Conservation (phyloP, 2,888 invertebrate species). For the Sarcophaga caerulescens region DNA sequence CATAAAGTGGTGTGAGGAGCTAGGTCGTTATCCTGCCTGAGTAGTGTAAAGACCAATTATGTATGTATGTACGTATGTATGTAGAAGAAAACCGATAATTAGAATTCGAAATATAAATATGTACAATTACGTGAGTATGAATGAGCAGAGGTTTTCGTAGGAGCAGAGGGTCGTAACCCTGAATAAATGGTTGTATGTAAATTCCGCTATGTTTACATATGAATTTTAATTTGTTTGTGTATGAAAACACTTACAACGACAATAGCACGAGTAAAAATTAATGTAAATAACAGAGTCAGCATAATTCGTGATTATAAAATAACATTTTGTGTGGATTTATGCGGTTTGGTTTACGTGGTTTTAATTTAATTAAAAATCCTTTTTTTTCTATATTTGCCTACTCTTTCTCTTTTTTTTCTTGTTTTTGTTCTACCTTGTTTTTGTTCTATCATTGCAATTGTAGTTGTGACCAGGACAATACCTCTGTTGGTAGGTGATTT, state of each 20-base stretch:
- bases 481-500: constrained; percentile 30
- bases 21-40: background rate
- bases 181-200: no score
- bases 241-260: constrained; percentile 46
- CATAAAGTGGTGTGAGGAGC: background rate
- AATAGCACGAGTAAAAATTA: constrained; percentile 69
- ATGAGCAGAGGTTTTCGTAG: no score
- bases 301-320: constrained; percentile 80
- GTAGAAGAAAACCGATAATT: no score
- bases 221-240: constrained; percentile 15
- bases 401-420: background rate
- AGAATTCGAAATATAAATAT: no score
- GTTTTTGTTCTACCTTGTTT: background rate
- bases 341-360: constrained; percentile 78
- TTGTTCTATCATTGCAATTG: no score
- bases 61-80: constrained; percentile 11
- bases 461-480: constrained; percentile 19
- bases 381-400: constrained; percentile 66
- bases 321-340: constrained; percentile 78
- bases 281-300: constrained; percentile 77
- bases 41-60: constrained; percentile 2
- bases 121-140: no score
- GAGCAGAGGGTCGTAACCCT: no score
- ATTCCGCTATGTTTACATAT: background rate
- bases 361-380: constrained; percentile 78